A percentile compares a stretch with the other conserved stretches of the same genome.
Evolutionary conservation across 2,113 vertebrate genomes (phyloP).

Genomic region (Myocastor coypus): DNA sequence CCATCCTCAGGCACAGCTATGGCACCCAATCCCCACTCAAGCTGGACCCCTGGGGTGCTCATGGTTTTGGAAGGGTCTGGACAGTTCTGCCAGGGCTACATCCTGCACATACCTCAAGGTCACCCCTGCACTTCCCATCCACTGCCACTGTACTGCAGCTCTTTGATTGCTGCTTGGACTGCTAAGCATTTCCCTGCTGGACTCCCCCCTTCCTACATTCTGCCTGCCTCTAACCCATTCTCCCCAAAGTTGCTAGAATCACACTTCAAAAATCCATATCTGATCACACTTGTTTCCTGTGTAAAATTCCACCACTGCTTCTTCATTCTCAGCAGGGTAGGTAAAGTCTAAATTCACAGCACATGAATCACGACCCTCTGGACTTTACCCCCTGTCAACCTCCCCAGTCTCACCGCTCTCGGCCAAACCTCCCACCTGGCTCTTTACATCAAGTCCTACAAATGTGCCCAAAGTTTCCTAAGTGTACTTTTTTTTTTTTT

Average conservation of each 20-base stretch:
- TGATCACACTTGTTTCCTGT: neutral
- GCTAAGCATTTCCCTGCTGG: neutral
- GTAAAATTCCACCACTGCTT: neutral
- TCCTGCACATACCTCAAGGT: neutral
- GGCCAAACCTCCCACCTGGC: neutral
- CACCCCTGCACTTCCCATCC: neutral
- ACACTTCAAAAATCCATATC: neutral
- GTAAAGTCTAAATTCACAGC: neutral
- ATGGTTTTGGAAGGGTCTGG: neutral
- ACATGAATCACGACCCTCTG: neutral
- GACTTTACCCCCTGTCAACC: neutral
- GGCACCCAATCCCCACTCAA: neutral
- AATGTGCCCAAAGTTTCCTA: neutral
- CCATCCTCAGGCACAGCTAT: neutral
- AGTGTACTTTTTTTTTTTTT: neutral
- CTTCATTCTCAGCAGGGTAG: neutral
- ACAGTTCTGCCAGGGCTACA: neutral
- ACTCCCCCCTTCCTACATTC: neutral
- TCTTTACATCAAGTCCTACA: neutral
- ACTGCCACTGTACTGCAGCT: neutral
- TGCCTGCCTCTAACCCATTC: neutral
- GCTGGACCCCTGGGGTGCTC: neutral
- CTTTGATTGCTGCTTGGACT: neutral
- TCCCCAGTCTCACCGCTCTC: neutral
- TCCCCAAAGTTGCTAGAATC: neutral